Evolutionary conservation across 2,888 invertebrate genomes (phyloP).

Genomic region (Hyposoter dolosus): DNA sequence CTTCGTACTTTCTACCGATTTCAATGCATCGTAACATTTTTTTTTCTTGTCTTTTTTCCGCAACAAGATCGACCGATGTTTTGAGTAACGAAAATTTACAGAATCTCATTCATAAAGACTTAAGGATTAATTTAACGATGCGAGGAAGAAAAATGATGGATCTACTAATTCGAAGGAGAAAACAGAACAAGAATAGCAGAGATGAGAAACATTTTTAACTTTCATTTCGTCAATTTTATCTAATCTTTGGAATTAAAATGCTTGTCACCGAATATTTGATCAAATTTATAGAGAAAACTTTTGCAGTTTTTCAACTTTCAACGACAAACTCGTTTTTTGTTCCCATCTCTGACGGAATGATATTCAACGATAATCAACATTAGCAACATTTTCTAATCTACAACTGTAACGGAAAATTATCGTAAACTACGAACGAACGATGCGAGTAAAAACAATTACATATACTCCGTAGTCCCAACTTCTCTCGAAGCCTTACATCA

Average conservation of each 20-base stretch:
- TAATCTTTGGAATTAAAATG: neutral
- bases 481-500: constrained; percentile 31
- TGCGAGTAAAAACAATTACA: constrained; percentile 9
- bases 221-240: neutral
- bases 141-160: constrained; percentile 1
- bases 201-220: neutral
- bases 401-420: constrained; percentile 56
- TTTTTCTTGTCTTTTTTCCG: neutral
- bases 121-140: neutral
- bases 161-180: neutral
- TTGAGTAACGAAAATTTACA: neutral
- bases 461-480: constrained; percentile 27
- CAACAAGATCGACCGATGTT: too few species aligned
- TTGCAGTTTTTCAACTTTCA: neutral
- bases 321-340: neutral
- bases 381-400: constrained; percentile 13
- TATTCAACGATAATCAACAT: constrained; percentile 20
- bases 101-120: neutral
- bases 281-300: neutral
- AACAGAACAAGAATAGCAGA: neutral
- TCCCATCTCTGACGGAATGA: constrained; percentile 38
- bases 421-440: constrained; percentile 1
- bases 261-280: neutral
- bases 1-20: constrained; percentile 44
- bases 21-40: constrained; percentile 26